Base-by-base conservation (phyloP, 2,797 vertebrate species). In the Peromyscus melanophrys region DNA sequence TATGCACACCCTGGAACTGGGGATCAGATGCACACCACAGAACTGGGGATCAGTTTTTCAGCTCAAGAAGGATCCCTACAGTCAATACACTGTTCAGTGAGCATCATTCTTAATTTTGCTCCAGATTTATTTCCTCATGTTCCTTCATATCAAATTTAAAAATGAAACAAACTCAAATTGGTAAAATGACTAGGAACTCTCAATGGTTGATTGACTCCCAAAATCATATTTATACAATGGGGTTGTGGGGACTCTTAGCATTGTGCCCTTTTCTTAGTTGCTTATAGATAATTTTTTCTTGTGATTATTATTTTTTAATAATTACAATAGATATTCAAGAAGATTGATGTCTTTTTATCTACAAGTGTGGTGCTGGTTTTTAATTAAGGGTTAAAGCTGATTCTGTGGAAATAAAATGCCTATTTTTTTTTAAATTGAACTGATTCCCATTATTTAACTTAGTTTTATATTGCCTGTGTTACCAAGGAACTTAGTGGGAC, bases 391-490 rank as follows among this genome's bases (percentile, higher is more conserved):
- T 89, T 90, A 67, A 65, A 4, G 1, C 88, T 93, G 31, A 87
- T 73, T 91, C 16, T 83, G 4, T 73, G 13, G 19, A 52, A 86
- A 84, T 3, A 78, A 85, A 67, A 61, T 57, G 10, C 46, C 73
- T 65, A 17, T 65, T 82, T 97, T 94, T 43, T 93, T 27, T n/a
- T 96, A 25, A 76, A 77, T 5, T 83, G 23, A 93, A 95, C 21
- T 71, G 76, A 34, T 89, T 90, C 9, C 16, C 43, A 69, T 85
- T 55, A 52, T 80, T 77, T 95, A 83, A 71, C 83, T 95, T 40
- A 11, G 63, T 89, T 96, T 86, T 23, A 29, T 94, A 31, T 67
- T 84, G 40, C 6, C 65, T 87, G 89, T 49, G n/a, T 84, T 96
- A 31, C 43, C 13, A 90, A 87, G 37, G 23, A 55, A 1, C 86